Evolutionary conservation across 2,888 invertebrate genomes (phyloP).

Genomic region (Tipula confusa): DNA sequence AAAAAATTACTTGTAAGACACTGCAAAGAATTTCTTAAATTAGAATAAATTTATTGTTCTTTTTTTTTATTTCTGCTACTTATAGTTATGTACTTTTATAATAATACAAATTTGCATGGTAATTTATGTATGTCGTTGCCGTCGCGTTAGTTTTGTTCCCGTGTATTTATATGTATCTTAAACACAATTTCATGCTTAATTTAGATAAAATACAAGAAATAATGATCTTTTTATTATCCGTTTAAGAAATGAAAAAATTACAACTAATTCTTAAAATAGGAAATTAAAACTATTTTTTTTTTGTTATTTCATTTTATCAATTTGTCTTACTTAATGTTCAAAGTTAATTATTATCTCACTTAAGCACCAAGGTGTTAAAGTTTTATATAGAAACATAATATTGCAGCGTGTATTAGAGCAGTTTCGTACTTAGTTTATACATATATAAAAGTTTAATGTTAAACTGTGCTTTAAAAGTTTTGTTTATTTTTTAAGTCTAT

Average conservation of each 20-base stretch:
- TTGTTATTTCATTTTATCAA: not conserved
- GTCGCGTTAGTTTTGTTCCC: too few relatives aligned
- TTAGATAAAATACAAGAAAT: not conserved
- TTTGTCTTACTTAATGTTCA: slow-evolving; percentile 1
- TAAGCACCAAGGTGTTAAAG: not conserved
- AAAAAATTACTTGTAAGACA: not conserved
- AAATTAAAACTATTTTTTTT: not conserved
- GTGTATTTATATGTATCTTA: not conserved
- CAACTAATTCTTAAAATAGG: not conserved
- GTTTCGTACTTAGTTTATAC: not conserved
- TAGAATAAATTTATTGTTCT: not conserved
- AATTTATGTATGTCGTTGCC: not conserved
- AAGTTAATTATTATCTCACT: not conserved
- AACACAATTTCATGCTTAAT: not conserved
- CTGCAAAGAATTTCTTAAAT: not conserved
- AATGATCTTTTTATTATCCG: not conserved
- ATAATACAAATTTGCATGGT: not conserved
- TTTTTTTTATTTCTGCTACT: not conserved
- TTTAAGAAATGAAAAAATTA: not conserved
- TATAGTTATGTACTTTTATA: not conserved
- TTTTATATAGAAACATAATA: not conserved
- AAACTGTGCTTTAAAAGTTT: not conserved
- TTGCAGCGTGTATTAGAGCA: too few relatives aligned
- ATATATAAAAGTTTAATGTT: not conserved
- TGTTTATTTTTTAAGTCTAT: not conserved